Conservation (phyloP, 2,797 vertebrate species). For the Hylomyscus alleni region DNA sequence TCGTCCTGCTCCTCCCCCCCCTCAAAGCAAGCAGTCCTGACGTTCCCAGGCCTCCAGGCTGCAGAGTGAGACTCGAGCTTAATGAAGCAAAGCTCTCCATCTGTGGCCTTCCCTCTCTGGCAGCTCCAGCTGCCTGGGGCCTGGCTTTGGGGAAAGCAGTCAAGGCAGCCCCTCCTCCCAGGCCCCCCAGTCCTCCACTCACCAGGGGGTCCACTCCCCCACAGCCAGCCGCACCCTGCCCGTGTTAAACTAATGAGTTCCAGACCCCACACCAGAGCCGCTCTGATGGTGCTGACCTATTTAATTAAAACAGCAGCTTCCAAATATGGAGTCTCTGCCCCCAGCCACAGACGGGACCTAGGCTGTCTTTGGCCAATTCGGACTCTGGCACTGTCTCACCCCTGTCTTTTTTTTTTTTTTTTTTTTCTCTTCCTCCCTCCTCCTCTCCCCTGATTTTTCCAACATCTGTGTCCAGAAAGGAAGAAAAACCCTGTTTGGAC, state of each 20-base stretch:
- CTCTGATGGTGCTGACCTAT: constrained; percentile 88
- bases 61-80: constrained; percentile 77
- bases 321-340: constrained; percentile 88
- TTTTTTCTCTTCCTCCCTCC: constrained; percentile 62
- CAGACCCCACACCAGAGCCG: constrained; percentile 75
- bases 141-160: constrained; percentile 84
- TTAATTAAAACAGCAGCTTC: constrained; percentile 88
- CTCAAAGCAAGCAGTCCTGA: constrained; percentile 68
- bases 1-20: background rate
- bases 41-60: constrained; percentile 82
- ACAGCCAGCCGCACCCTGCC: constrained; percentile 69
- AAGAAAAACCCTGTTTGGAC: constrained; percentile 92
- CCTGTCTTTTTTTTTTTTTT: constrained; percentile 66
- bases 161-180: constrained; percentile 73
- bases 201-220: constrained; percentile 74
- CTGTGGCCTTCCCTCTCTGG: constrained; percentile 88
- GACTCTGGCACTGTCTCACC: constrained; percentile 59
- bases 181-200: constrained; percentile 34
- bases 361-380: constrained; percentile 61
- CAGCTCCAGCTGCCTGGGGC: constrained; percentile 86
- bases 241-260: constrained; percentile 76
- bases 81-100: constrained; percentile 86
- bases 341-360: constrained; percentile 61
- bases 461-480: constrained; percentile 93
- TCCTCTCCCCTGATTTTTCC: constrained; percentile 82